phyloP scores from a whole-genome alignment of 2,797 vertebrate genomes.

The Trematocara caparti region DNA sequence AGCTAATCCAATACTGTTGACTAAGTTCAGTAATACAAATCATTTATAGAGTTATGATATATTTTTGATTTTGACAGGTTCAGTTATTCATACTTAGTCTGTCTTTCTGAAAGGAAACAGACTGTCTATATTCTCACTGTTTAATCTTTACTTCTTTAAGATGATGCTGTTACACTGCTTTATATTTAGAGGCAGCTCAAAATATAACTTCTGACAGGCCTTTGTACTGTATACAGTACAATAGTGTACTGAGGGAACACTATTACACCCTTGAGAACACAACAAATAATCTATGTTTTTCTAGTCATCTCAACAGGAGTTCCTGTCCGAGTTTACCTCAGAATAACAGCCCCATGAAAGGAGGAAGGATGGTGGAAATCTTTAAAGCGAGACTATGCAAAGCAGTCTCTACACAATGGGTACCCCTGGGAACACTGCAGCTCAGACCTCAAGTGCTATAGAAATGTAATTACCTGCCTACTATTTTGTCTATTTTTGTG shows the following conservation, averaged over 20 bases:
- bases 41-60: background rate
- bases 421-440: background rate
- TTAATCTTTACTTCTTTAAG: background rate
- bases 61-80: background rate
- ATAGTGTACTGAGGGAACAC: background rate
- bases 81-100: background rate
- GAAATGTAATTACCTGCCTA: background rate
- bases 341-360: background rate
- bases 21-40: background rate
- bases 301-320: conserved; percentile 38
- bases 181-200: background rate
- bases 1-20: background rate
- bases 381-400: conserved; percentile 57
- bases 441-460: background rate
- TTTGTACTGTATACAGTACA: background rate
- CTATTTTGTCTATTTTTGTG: background rate
- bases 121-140: background rate
- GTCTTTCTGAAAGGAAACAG: background rate
- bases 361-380: conserved; percentile 65
- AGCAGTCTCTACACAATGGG: conserved; percentile 42
- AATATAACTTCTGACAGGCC: background rate
- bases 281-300: conserved; percentile 43
- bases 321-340: conserved; percentile 38
- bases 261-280: conserved; percentile 18
- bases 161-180: background rate